Base-by-base conservation (phyloP, 2,113 vertebrate species). In the Catharus minimus region DNA sequence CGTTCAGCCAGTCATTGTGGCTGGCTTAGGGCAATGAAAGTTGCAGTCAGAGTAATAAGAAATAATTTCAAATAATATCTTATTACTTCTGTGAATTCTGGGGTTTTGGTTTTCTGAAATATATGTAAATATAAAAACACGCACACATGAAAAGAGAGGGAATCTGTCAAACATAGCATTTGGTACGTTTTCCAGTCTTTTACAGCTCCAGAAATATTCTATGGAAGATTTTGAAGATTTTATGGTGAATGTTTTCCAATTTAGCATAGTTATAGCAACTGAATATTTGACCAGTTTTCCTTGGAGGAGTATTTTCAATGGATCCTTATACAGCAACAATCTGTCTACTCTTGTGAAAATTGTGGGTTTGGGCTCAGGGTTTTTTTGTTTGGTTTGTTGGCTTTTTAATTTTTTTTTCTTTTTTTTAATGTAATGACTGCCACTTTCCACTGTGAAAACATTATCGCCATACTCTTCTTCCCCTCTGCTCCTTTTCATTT, bases 131-230 rank as follows among this genome's bases (percentile, higher is more conserved):
- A 75, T 30, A 44, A 41, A 93, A 57, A 27, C 18, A 52, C 1
- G 18, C n/a, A 60, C 13, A 72, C 14, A 82, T 60, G 33, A 80
- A 93, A 79, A 83, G 49, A 75, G n/a, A 67, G 46, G 71, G n/a
- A 46, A 20, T 68, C 58, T 73, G 88, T 66, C 26, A 66, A 55
- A 55, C 26, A 46, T 56, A 62, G 62, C 38, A 67, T 27, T 46
- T 44, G 15, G 27, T 68, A 53, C 43, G 41, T 56, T 88, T 77
- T 91, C 49, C 21, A 90, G 20, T 19, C 61, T 80, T 67, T 85
- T 74, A 72, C 49, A 78, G 24, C 30, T 78, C 93, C 82, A 87
- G 85, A 97, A 96, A 94, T 88, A 82, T 82, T 58, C 80, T 82
- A 5, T 77, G 76, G 38, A 38, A 38, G 38, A 38, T 38, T 38